phyloP scores from a whole-genome alignment of 2,113 vertebrate species.

The Myiopsitta monachus region DNA sequence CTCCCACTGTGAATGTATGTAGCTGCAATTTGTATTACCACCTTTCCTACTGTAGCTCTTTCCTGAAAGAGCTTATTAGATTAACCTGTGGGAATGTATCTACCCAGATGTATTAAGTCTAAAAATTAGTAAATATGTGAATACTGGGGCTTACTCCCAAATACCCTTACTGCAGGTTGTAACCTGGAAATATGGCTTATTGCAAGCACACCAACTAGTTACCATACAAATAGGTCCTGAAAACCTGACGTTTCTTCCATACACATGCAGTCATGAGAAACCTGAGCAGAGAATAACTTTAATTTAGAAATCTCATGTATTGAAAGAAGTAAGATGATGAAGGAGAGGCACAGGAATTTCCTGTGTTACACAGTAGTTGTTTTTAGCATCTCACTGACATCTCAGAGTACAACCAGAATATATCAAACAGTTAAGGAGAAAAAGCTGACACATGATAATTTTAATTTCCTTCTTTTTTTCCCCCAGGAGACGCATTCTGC shows the following conservation, averaged over 20 bases:
- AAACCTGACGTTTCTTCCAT: background rate
- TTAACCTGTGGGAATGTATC: background rate
- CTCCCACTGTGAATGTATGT: background rate
- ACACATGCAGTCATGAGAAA: background rate
- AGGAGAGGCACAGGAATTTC: background rate
- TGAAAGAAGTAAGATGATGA: background rate
- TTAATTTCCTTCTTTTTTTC: background rate
- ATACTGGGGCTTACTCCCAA: background rate
- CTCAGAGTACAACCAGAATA: background rate
- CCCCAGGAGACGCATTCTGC: slow-evolving; percentile 86
- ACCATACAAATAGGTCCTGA: background rate
- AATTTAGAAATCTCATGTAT: background rate
- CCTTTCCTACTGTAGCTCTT: background rate
- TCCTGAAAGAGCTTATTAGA: background rate
- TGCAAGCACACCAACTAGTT: background rate
- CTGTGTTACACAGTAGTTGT: background rate
- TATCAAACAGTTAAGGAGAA: background rate
- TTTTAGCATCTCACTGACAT: background rate
- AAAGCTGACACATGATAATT: background rate
- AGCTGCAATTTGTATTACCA: background rate
- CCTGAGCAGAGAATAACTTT: background rate
- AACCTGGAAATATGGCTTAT: background rate
- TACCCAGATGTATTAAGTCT: background rate
- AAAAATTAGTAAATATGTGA: background rate
- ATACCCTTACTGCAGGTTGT: background rate